Percentiles rank a stretch among this genome's conserved stretches.
phyloP scores from a whole-genome alignment of 2,888 invertebrate species.

The Galerucella calmariensis region DNA sequence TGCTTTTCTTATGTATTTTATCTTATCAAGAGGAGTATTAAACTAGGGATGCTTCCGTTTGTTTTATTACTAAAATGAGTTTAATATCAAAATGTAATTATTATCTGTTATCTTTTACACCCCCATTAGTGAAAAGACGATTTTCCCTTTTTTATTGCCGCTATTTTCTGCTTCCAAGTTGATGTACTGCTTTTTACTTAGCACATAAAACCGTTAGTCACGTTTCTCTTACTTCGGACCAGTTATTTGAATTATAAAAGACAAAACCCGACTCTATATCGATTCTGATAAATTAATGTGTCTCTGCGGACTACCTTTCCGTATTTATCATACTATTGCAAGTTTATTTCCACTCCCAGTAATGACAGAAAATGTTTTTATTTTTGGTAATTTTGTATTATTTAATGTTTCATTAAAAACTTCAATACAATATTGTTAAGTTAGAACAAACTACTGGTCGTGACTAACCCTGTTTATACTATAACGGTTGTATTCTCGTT shows the following conservation, averaged over 20 bases:
- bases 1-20: slow-evolving; percentile 45
- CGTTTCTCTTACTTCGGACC: background rate
- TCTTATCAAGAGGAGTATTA: slow-evolving; percentile 49
- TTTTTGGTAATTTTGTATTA: too few relatives aligned
- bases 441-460: too few relatives aligned
- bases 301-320: too few relatives aligned
- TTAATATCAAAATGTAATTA: slow-evolving; percentile 52
- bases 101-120: slow-evolving; percentile 49
- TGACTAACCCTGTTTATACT: too few relatives aligned
- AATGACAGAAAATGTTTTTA: too few relatives aligned
- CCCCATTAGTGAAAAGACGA: slow-evolving; percentile 36
- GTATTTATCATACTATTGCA: too few relatives aligned
- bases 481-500: too few relatives aligned
- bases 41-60: slow-evolving; percentile 46
- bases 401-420: too few relatives aligned
- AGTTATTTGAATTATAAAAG: slow-evolving; percentile 2
- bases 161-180: slow-evolving; percentile 30
- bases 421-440: too few relatives aligned
- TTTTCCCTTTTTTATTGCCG: slow-evolving; percentile 40
- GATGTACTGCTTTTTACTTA: slow-evolving; percentile 37
- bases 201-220: slow-evolving; percentile 9
- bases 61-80: slow-evolving; percentile 51
- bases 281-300: background rate
- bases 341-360: too few relatives aligned
- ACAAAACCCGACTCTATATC: background rate